A percentile compares a stretch with the other conserved stretches of the same genome.
These are phyloP conservation scores for Aphelocoma californica DNA, from an alignment of 2,797 vertebrate species.

Conservation along the genomic window DNA sequence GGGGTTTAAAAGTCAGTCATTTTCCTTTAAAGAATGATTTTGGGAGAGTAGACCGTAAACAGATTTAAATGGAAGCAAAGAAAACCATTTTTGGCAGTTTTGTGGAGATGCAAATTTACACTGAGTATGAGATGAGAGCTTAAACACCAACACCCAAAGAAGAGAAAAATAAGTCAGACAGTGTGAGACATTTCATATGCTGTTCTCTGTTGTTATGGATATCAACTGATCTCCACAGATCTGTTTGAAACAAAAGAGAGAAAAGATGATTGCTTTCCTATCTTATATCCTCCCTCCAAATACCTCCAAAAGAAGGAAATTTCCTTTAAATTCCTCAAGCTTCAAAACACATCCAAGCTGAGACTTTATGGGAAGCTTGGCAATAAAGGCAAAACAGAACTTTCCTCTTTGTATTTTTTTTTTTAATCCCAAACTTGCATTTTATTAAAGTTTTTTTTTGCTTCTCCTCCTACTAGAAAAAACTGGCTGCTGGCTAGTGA, in stretches of 20 bases:
- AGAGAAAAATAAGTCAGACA: slow-evolving; percentile 22
- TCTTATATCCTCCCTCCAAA: background rate
- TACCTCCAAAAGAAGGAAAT: background rate
- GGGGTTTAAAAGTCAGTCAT: slow-evolving; percentile 31
- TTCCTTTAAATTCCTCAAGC: background rate
- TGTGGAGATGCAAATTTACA: slow-evolving; percentile 12
- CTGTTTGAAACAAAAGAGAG: background rate
- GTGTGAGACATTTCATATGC: background rate
- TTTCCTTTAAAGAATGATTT: slow-evolving; percentile 43
- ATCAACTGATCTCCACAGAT: background rate
- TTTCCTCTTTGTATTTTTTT: background rate
- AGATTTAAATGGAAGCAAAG: slow-evolving; percentile 46
- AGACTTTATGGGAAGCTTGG: background rate
- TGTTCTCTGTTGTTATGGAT: background rate
- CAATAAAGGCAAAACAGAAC: background rate
- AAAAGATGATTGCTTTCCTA: background rate
- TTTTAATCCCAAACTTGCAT: background rate
- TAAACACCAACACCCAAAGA: slow-evolving; percentile 11
- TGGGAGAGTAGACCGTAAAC: slow-evolving; percentile 10
- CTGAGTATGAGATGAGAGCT: background rate
- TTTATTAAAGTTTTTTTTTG: background rate
- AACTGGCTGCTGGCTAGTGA: background rate
- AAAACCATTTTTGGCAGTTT: slow-evolving; percentile 63
- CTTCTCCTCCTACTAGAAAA: background rate
- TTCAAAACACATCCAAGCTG: background rate